Evolutionary conservation across 2,113 vertebrate species (phyloP), one percentile per base, ranked within the genome.

Genomic region (Accipiter cooperii): DNA sequence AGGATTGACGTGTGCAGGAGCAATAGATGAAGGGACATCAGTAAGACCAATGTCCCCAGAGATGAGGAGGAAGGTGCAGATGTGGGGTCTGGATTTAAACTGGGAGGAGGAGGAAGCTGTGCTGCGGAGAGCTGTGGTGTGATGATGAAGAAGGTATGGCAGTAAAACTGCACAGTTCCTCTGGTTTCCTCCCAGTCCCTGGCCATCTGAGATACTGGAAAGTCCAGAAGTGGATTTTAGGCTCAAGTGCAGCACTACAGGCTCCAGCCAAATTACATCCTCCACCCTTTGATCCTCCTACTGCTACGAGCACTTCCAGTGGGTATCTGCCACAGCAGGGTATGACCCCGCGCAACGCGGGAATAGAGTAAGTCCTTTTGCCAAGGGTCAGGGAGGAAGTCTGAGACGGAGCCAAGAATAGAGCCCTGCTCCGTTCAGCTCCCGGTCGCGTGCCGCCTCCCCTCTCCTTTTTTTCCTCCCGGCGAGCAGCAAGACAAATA

Each of bases 401-500:
- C 88, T 81, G 86, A 4, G 17, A 34, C 0, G 6, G 51, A 93
- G 58, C 93, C 90, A 89, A 93, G 81, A 97, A 94, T 68, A 96
- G 86, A 97, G 2, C 44, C 63, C 34, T 0, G 8, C 54, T 87
- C 52, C 12, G 0, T 21, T 64, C 58, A 76, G 58, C 90, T 83
- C 38, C 61, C 0, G 0, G 47, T 64, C 17, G 33, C 1, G 11
- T 90, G 76, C 63, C 4, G 3, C 13, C 58, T 95, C 77, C 52
- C 36, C 29, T 78, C 38, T 66, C 42, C 66, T 58, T 12, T 81
- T 58, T 40, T 81, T 65, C 88, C 63, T 74, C 40, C 49, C 14
- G 13, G 90, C 17, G 1, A 95, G 69, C 6, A 0, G 85, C 84
- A 81, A 57, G 82, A 94, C 93, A 71, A 95, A 81, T 80, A 81